Evolutionary conservation across 2,113 vertebrate genomes (phyloP), one percentile per base, ranked within the genome.

Genomic region (Collichthys lucidus): DNA sequence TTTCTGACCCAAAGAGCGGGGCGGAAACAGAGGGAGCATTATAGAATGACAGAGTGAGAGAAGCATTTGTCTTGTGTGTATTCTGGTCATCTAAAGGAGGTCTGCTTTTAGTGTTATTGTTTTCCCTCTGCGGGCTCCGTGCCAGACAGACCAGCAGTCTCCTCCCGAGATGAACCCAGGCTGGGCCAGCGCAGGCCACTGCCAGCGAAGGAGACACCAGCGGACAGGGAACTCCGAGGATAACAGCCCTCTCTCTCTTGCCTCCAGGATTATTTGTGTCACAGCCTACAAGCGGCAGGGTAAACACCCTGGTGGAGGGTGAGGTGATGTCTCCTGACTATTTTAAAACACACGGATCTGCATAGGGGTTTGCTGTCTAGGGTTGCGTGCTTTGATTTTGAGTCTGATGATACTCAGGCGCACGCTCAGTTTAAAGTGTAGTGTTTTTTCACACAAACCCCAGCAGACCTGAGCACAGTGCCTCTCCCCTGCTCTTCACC

Each of bases 31-130:
- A 82, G 9, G 76, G 53, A 57, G 64, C 70, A 66, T 64, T 83
- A 72, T 75, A 82, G 82, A 83, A 82, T 56, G 57, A 82, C 72
- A 56, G 49, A 86, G 81, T 49, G 31, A 64, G 78, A 75, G 75
- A 71, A 69, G 14, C 71, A 68, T 84, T 87, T 75, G 56, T 63
- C 55, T 71, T 62, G 62, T 86, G 82, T 77, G 87, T 87, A 87
- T 89, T 90, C 85, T 88, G 77, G 69, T 90, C 74, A 83, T 91
- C 57, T 31, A 56, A 85, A 79, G 73, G 86, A 85, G 71, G 74
- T 69, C 83, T 77, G 79, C 77, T 88, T 90, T 89, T 88, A 77
- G 74, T 83, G 71, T 91, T 90, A 85, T 91, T 88, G 84, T 93
- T 91, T 86, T 84, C 74, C 47, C 57, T 89, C 55, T 49, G 44